Base-by-base conservation (phyloP, 2,113 vertebrate genomes). In the Chiloscyllium plagiosum region DNA sequence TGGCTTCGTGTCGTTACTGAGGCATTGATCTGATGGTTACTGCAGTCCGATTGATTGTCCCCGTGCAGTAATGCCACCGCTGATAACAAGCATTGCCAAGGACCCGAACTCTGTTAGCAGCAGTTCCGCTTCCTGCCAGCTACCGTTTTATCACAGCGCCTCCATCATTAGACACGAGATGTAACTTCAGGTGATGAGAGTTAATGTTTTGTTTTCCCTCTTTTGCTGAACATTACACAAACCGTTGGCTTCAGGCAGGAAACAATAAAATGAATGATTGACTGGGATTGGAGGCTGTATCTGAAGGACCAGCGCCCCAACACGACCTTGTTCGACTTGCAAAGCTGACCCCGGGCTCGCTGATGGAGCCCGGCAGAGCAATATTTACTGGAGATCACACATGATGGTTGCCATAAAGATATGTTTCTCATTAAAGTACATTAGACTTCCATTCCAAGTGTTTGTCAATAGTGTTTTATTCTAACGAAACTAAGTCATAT, bases 211-310 rank as follows among this genome's bases (percentile, higher is more conserved):
- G 94, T 95, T 95, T 72, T 95, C 69, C 22, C 94, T 70, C 68
- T 72, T 95, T 95, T 95, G 94, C 94, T 70, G 42, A 95, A 95
- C 42, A 95, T 95, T 95, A 95, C 94, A 76, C 94, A 95, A 95
- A 95, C 70, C 94, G 37, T 52, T 95, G 94, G 94, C 68, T 72
- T 95, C 94, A 70, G 37, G 20, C 94, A 72, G 68, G 94, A 95
- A 95, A 95, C 94, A 72, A 95, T 95, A 95, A 95, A 95, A 68
- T 95, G 94, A 95, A 95, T 95, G 94, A 95, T 95, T 95, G 94
- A 95, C 94, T 29, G 89, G n/a, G 89, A 68, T 42, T 7, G 12
- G 69, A 95, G 94, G 24, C 42, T 69, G 12, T 33, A 72, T 95
- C 69, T 95, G 94, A 95, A 52, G 94, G 42, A 95, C 37, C 12